Conservation (phyloP, 2,113 vertebrate species). For the Calyptomena viridis region DNA sequence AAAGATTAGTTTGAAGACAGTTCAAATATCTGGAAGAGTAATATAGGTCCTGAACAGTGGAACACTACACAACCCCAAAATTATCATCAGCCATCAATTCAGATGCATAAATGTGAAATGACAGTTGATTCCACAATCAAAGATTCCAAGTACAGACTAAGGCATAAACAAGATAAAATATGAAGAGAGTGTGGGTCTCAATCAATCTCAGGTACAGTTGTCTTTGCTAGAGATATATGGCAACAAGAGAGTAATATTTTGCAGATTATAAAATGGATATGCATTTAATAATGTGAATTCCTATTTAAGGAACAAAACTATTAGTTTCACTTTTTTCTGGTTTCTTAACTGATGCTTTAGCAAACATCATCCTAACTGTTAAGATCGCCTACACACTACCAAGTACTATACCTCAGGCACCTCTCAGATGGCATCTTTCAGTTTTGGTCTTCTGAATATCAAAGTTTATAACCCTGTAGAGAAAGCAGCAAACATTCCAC, state of each 20-base stretch:
- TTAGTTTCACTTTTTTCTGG: background rate
- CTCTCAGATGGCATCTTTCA: constrained; percentile 92
- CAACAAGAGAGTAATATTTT: background rate
- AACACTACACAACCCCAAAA: background rate
- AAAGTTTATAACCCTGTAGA: constrained; percentile 41
- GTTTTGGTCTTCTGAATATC: constrained; percentile 58
- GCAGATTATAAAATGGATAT: background rate
- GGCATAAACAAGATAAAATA: background rate
- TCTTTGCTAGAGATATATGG: background rate
- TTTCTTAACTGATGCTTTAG: background rate
- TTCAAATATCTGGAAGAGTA: background rate
- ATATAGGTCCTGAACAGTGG: background rate
- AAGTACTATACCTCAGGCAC: constrained; percentile 82
- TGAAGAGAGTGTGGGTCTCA: background rate
- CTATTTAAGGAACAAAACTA: background rate
- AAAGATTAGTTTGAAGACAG: background rate
- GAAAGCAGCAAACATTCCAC: constrained; percentile 62
- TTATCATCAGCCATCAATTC: background rate
- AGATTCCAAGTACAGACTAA: background rate
- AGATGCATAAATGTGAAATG: background rate
- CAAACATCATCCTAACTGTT: background rate
- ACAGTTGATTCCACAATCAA: background rate
- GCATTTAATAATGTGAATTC: background rate
- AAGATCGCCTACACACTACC: background rate
- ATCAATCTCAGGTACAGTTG: background rate